These are phyloP conservation scores for Toxostoma redivivum DNA, from an alignment of 2,113 vertebrate species.

Conservation along the genomic window DNA sequence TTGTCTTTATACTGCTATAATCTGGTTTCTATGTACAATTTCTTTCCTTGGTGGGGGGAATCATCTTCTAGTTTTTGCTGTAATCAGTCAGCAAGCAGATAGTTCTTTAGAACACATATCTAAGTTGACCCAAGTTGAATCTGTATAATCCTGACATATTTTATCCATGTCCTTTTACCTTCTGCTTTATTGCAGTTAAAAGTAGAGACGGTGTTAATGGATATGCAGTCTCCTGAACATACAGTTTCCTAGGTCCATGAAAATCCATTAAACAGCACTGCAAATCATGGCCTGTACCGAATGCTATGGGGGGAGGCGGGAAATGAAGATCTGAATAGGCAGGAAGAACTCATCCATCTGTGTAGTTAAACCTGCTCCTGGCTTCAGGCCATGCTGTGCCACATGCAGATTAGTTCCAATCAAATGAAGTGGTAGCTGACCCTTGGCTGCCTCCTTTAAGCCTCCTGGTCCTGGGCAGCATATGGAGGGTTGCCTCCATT, in stretches of 20 bases:
- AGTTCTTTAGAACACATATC: neutral
- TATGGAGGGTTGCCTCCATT: neutral
- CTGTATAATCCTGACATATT: neutral
- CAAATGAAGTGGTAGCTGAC: slow-evolving; percentile 37
- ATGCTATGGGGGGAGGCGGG: accelerated
- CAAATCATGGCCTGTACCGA: neutral
- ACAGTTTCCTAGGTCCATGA: neutral
- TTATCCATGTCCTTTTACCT: neutral
- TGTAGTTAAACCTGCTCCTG: slow-evolving; percentile 4
- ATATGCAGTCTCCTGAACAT: neutral
- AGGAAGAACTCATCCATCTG: neutral
- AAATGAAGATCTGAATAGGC: neutral
- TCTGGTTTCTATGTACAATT: neutral
- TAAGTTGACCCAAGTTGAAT: neutral
- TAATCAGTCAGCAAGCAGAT: neutral
- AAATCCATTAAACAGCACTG: neutral
- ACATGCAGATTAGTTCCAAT: slow-evolving; percentile 20
- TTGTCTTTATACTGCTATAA: neutral
- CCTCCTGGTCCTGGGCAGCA: neutral
- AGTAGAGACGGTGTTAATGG: neutral
- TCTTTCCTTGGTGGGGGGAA: neutral
- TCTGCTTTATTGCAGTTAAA: neutral
- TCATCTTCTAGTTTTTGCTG: neutral
- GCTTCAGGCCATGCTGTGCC: neutral
- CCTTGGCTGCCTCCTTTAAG: slow-evolving; percentile 36